phyloP scores from a whole-genome alignment of 2,113 vertebrate genomes.

The Mobula birostris region DNA sequence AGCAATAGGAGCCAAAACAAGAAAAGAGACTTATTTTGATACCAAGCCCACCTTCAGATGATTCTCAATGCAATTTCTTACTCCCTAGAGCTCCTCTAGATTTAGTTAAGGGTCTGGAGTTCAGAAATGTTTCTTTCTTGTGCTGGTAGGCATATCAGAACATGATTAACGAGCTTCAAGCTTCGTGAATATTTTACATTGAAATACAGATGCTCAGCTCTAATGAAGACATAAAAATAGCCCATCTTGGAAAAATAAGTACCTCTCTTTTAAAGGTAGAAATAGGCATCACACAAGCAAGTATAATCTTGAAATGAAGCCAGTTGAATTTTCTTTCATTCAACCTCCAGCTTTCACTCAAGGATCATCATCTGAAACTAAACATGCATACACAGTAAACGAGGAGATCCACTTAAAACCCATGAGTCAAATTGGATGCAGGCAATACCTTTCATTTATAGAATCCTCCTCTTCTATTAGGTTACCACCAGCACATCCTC shows the following conservation, averaged over 20 bases:
- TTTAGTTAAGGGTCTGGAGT: neutral
- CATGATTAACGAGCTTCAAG: constrained; percentile 1
- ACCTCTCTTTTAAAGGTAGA: neutral
- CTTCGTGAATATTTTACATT: constrained; percentile 12
- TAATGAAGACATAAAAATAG: neutral
- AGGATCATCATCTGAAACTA: neutral
- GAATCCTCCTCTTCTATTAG: neutral
- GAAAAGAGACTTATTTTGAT: neutral
- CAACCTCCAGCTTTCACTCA: neutral
- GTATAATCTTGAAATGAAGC: neutral
- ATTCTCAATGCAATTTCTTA: neutral
- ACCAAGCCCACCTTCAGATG: neutral
- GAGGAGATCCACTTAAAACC: neutral
- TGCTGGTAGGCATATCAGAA: constrained; percentile 9
- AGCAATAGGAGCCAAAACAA: neutral
- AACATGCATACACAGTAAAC: neutral
- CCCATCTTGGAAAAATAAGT: neutral
- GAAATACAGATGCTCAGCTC: neutral
- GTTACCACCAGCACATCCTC: no score
- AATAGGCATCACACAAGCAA: neutral
- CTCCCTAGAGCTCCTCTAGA: neutral
- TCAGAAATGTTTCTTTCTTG: neutral
- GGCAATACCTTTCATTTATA: neutral
- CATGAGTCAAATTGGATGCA: neutral
- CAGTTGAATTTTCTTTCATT: neutral